phyloP scores from a whole-genome alignment of 1,140 invertebrate species.

The Temnothorax curvispinosus region DNA sequence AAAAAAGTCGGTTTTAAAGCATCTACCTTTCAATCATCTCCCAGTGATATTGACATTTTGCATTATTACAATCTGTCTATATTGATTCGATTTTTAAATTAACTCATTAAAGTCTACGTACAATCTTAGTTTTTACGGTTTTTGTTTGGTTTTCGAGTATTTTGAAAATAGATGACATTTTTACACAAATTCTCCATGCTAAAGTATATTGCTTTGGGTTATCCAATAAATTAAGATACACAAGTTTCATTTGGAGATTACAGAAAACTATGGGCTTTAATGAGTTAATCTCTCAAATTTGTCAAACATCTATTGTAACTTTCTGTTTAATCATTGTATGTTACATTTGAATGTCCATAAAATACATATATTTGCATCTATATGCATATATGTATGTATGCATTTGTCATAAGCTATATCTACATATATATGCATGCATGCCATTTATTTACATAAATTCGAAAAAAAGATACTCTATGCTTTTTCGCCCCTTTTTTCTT shows the following conservation, averaged over 20 bases:
- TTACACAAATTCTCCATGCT: neutral
- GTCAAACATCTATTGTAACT: constrained; percentile 23
- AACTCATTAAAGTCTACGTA: constrained; percentile 23
- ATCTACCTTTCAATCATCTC: constrained; percentile 24
- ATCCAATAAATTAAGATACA: neutral
- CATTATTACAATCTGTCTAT: constrained; percentile 12
- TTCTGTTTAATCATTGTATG: constrained; percentile 46
- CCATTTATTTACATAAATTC: constrained; percentile 54
- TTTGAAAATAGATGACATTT: neutral
- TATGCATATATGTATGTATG: constrained; percentile 50
- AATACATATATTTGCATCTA: constrained; percentile 49
- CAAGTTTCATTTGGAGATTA: neutral
- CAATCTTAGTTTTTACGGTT: neutral
- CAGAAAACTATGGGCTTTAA: constrained; percentile 12
- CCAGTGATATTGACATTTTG: constrained; percentile 7
- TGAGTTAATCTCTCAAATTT: constrained; percentile 42
- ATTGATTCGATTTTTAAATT: constrained; percentile 29
- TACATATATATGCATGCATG: constrained; percentile 59
- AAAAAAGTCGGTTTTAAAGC: neutral
- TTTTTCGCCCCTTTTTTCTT: neutral
- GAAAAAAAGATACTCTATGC: constrained; percentile 33
- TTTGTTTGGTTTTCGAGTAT: neutral
- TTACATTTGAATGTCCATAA: constrained; percentile 55
- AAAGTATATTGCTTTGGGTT: constrained; percentile 10
- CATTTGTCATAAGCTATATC: constrained; percentile 55